A percentile compares a stretch with the other conserved stretches of the same genome.
These are phyloP conservation scores for Eucera pruinosa DNA, from an alignment of 2,888 invertebrate species.

Conservation along the genomic window DNA sequence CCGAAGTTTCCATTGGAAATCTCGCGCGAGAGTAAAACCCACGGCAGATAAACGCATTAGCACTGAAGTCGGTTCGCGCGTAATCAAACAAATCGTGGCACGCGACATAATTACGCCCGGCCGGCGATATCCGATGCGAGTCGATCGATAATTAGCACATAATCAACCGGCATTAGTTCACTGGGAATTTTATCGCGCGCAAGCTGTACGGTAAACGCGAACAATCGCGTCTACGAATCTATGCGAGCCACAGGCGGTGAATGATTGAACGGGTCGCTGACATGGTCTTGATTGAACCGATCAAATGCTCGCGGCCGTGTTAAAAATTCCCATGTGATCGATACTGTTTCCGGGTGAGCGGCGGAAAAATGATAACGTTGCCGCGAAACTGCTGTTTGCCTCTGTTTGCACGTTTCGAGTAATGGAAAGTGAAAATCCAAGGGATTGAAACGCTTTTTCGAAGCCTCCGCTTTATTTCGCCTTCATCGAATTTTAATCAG, in stretches of 20 bases:
- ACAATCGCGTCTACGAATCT: conserved; percentile 22
- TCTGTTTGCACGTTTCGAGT: background rate
- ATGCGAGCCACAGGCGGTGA: background rate
- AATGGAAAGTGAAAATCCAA: too few species aligned
- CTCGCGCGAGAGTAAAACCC: background rate
- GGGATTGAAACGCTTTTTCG: too few species aligned
- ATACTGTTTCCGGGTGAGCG: background rate
- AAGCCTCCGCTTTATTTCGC: too few species aligned
- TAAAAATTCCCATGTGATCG: conserved; percentile 22
- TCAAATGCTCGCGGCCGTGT: conserved; percentile 1
- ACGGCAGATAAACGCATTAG: conserved; percentile 26
- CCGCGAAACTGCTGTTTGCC: background rate
- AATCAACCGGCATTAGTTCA: conserved; percentile 1
- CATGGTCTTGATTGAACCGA: conserved; percentile 35
- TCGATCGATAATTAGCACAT: conserved; percentile 49
- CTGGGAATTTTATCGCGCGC: background rate
- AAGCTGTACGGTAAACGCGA: background rate
- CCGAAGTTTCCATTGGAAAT: too few species aligned
- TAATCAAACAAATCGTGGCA: conserved; percentile 39
- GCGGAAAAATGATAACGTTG: background rate
- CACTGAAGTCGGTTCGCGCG: conserved; percentile 1
- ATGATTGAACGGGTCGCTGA: conserved; percentile 32
- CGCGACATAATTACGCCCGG: conserved; percentile 41
- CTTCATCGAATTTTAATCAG: too few species aligned
- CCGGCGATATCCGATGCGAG: conserved; percentile 37